Percentiles rank a stretch among this genome's conserved stretches.
Conservation (phyloP, 1,140 invertebrate genomes). For the Scaptomyza hsui region DNA sequence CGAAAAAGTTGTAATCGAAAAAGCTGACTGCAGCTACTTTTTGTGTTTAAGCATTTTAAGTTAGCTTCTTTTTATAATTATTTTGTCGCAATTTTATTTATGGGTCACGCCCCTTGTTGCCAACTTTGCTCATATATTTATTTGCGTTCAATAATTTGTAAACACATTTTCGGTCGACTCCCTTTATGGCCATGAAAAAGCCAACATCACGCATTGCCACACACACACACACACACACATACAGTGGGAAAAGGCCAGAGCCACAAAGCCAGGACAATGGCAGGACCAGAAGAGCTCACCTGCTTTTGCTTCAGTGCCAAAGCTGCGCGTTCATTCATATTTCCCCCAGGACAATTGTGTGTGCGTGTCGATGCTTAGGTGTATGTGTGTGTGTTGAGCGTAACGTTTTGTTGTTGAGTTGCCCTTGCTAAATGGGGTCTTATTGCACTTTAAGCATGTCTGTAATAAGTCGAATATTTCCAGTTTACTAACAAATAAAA, state of each 20-base stretch:
- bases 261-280: constrained; percentile 43
- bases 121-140: constrained; percentile 49
- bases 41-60: constrained; percentile 26
- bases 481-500: background rate
- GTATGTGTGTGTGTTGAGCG: constrained; percentile 25
- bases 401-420: constrained; percentile 31
- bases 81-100: constrained; percentile 72
- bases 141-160: constrained; percentile 76
- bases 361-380: constrained; percentile 1
- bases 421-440: constrained; percentile 40
- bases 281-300: constrained; percentile 27
- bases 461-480: constrained; percentile 12
- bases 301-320: constrained; percentile 52
- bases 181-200: constrained; percentile 77
- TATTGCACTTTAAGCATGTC: constrained; percentile 40
- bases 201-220: constrained; percentile 32
- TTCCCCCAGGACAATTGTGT: constrained; percentile 70
- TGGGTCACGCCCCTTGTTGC: constrained; percentile 17
- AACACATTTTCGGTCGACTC: constrained; percentile 62
- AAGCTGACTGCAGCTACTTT: constrained; percentile 55
- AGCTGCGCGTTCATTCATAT: constrained; percentile 67
- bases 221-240: constrained; percentile 7
- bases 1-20: constrained; percentile 77
- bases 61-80: constrained; percentile 64
- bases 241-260: constrained; percentile 10